phyloP scores from a whole-genome alignment of 2,888 invertebrate genomes.

The Eupithecia vulgata region DNA sequence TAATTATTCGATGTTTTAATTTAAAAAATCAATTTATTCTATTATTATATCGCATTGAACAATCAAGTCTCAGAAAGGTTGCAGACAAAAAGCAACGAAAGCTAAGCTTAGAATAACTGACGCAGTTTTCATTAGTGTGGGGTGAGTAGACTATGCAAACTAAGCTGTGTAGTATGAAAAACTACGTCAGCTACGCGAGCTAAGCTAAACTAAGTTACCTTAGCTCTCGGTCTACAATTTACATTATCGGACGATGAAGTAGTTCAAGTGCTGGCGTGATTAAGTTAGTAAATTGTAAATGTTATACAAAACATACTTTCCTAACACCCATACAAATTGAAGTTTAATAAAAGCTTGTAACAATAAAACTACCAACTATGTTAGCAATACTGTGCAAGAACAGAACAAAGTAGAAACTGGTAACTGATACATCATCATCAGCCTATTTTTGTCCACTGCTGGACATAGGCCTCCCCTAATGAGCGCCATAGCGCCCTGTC shows the following conservation, averaged over 20 bases:
- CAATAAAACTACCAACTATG: not conserved
- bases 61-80: not conserved
- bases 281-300: not conserved
- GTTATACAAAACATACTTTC: not conserved
- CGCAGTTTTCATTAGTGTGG: not conserved
- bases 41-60: not conserved
- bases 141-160: not conserved
- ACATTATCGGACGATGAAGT: not conserved
- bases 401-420: not conserved
- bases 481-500: too few relatives aligned
- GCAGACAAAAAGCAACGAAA: not conserved
- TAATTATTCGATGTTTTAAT: not conserved
- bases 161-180: not conserved
- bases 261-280: not conserved
- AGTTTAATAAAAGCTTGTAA: not conserved
- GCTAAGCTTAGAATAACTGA: not conserved
- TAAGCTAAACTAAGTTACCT: not conserved
- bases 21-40: not conserved
- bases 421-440: constrained; percentile 3
- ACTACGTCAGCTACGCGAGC: not conserved
- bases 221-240: not conserved
- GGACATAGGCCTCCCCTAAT: too few relatives aligned
- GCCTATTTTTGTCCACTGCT: too few relatives aligned
- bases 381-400: constrained; percentile 1
- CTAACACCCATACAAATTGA: not conserved